A percentile compares a stretch with the other conserved stretches of the same genome.
Conservation (phyloP, 1,140 invertebrate genomes). For the Subanguina moxae region DNA sequence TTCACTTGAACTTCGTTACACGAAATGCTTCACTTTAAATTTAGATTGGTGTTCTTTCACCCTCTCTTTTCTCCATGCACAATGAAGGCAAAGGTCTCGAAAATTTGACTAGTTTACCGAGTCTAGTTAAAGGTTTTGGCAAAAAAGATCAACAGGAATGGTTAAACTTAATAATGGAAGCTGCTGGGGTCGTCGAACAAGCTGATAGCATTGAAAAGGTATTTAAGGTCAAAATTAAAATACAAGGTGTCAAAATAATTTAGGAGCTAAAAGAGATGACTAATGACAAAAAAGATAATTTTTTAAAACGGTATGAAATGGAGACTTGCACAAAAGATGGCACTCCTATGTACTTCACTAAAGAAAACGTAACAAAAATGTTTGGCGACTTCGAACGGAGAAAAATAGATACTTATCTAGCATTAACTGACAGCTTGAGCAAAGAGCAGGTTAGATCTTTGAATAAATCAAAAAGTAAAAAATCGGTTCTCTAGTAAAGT, state of each 20-base stretch:
- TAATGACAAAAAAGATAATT: constrained; percentile 29
- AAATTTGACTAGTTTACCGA: constrained; percentile 38
- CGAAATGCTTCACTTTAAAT: no score
- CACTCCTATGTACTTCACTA: constrained; percentile 48
- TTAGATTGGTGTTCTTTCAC: constrained; percentile 32
- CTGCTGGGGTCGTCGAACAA: constrained; percentile 42
- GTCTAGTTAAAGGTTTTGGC: constrained; percentile 34
- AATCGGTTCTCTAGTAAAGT: background rate
- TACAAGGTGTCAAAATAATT: background rate
- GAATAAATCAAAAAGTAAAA: background rate
- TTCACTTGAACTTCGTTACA: no score
- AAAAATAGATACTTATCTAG: background rate
- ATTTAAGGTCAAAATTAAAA: constrained; percentile 1
- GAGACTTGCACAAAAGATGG: constrained; percentile 24
- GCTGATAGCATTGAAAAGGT: constrained; percentile 17
- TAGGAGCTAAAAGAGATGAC: constrained; percentile 11
- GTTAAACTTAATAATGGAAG: constrained; percentile 49
- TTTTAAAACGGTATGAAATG: background rate
- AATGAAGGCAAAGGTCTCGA: constrained; percentile 41
- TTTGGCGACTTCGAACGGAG: background rate
- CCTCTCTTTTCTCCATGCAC: constrained; percentile 45
- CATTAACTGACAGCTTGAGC: background rate
- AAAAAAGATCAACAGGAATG: constrained; percentile 42
- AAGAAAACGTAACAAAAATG: constrained; percentile 36
- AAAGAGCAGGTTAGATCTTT: constrained; percentile 3